These are phyloP conservation scores for Mantis religiosa DNA, from an alignment of 2,888 invertebrate genomes.

Conservation along the genomic window DNA sequence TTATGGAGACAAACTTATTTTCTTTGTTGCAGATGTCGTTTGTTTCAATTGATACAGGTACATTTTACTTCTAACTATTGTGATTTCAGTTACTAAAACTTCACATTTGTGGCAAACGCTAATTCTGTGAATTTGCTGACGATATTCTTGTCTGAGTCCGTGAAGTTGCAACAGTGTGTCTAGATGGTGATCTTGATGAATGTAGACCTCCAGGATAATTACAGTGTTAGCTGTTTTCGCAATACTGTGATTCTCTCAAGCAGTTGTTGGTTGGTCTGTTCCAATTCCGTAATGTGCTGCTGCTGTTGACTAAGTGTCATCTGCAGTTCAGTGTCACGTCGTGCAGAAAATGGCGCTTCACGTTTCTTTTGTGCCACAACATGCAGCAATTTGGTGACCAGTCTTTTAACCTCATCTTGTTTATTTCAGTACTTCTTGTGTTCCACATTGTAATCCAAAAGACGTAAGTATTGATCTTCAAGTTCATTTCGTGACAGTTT, in stretches of 20 bases:
- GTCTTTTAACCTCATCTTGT: constrained; percentile 57
- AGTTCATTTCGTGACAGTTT: constrained; percentile 59
- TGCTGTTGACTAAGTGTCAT: not conserved
- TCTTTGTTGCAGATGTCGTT: too few species aligned
- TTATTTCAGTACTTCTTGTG: constrained; percentile 58
- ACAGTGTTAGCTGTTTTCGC: constrained; percentile 15
- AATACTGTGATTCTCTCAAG: constrained; percentile 1
- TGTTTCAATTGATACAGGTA: too few species aligned
- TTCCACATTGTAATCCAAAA: constrained; percentile 57
- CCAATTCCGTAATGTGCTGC: not conserved
- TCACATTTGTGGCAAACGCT: too few species aligned
- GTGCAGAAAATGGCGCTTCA: not conserved
- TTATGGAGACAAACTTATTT: too few species aligned
- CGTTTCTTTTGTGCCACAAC: not conserved
- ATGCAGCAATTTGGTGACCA: constrained; percentile 2
- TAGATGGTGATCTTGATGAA: not conserved
- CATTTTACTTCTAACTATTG: too few species aligned
- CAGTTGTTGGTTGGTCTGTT: not conserved
- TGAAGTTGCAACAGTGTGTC: not conserved
- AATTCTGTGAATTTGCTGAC: not conserved
- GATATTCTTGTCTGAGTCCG: not conserved
- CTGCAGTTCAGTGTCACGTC: not conserved
- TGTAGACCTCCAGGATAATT: not conserved
- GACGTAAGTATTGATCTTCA: constrained; percentile 60
- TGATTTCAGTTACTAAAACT: too few species aligned